Percentiles rank a stretch among this genome's conserved stretches.
Conservation (phyloP, 2,797 vertebrate species). For the Tadarida brasiliensis region DNA sequence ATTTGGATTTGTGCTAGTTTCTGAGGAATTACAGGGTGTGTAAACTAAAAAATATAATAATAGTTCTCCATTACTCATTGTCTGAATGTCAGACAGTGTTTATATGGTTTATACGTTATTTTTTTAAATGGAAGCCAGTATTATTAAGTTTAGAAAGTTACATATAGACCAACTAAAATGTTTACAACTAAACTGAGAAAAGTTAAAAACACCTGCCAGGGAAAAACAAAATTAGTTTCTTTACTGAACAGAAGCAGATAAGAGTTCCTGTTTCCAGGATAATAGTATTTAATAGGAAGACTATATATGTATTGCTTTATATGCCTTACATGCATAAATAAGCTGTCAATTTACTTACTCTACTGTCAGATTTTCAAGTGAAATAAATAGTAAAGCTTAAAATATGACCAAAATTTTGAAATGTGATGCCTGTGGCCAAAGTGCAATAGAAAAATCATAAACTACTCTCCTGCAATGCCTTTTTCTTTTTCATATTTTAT, state of each 20-base stretch:
- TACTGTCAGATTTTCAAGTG: not conserved
- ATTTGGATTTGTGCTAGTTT: not conserved
- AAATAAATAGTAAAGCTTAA: conserved; percentile 36
- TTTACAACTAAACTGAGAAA: conserved; percentile 25
- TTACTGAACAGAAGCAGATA: conserved; percentile 30
- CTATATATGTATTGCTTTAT: not conserved
- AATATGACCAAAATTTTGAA: not conserved
- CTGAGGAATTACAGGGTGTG: not conserved
- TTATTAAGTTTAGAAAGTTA: conserved; percentile 23
- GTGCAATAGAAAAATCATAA: not conserved
- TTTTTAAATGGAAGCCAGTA: conserved; percentile 12
- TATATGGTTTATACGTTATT: not conserved
- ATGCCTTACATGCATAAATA: not conserved
- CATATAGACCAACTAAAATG: not conserved
- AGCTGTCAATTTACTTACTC: not conserved
- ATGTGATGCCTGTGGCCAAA: not conserved
- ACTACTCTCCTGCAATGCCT: not conserved
- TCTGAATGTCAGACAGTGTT: not conserved
- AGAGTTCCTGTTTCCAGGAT: not conserved
- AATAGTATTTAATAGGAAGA: conserved; percentile 37
- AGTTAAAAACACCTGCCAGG: conserved; percentile 16
- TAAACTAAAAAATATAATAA: not conserved
- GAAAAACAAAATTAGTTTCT: conserved; percentile 12
- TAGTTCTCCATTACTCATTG: conserved; percentile 3
- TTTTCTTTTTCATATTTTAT: not conserved